Conservation (phyloP, 92 coral and sea anemone genomes). For the Parazoanthus atlanticus region DNA sequence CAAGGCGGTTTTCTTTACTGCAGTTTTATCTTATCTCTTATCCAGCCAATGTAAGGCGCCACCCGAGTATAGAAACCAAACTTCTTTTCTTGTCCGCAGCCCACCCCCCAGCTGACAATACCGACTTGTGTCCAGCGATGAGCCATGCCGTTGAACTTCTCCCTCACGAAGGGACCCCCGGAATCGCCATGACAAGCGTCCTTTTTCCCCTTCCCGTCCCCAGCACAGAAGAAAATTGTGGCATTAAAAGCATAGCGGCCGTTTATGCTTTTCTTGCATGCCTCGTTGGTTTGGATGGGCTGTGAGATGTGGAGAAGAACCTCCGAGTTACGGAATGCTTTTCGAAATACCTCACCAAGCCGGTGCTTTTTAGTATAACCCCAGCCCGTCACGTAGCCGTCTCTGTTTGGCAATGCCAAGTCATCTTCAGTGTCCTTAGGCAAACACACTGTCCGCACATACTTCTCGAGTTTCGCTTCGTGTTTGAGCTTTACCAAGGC, state of each 20-base stretch:
- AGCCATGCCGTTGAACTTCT: neutral
- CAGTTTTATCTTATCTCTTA: conserved; percentile 6
- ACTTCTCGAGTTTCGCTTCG: conserved; percentile 65
- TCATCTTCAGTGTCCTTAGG: conserved; percentile 43
- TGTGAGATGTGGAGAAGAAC: conserved; percentile 57
- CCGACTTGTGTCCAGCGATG: conserved; percentile 78
- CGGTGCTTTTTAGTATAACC: conserved; percentile 1
- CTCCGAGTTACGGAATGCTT: conserved; percentile 48
- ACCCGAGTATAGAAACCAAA: conserved; percentile 72
- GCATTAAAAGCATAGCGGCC: conserved; percentile 54
- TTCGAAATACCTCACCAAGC: conserved; percentile 33
- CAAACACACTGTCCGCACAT: conserved; percentile 69
- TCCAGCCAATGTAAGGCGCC: conserved; percentile 78
- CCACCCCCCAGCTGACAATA: conserved; percentile 87
- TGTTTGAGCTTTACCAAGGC: conserved; percentile 70
- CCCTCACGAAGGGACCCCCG: conserved; percentile 70
- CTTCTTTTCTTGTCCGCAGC: conserved; percentile 69
- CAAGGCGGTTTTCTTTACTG: too few relatives aligned
- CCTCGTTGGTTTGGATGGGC: conserved; percentile 42
- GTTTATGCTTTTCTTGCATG: conserved; percentile 56
- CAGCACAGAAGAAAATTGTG: conserved; percentile 64
- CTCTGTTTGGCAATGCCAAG: conserved; percentile 53
- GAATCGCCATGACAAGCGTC: conserved; percentile 71
- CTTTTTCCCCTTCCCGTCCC: conserved; percentile 57
- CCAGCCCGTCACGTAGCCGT: conserved; percentile 69